phyloP scores from a whole-genome alignment of 2,888 invertebrate genomes.

The Andricus quercusramuli region DNA sequence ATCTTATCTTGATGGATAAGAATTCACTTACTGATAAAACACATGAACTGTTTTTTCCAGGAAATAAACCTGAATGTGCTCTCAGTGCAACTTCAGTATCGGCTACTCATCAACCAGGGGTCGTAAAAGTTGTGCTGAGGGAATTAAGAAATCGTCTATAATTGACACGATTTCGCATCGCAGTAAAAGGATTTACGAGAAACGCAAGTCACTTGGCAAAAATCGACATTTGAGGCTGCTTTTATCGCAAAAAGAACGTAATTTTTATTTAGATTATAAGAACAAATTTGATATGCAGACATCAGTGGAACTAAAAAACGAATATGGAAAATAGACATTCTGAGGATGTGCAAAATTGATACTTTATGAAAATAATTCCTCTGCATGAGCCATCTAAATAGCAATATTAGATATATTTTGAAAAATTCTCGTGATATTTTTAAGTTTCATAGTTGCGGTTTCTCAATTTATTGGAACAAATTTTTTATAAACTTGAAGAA shows the following conservation, averaged over 20 bases:
- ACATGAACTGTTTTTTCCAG: neutral
- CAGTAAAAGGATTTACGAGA: neutral
- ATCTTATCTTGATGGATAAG: no score
- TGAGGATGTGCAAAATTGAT: no score
- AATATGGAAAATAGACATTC: no score
- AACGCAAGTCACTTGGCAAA: neutral
- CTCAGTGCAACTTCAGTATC: neutral
- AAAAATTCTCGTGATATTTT: no score
- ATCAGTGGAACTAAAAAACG: no score
- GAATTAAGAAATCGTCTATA: neutral
- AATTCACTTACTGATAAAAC: neutral
- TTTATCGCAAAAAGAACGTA: neutral
- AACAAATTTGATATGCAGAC: no score
- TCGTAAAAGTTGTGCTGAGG: neutral
- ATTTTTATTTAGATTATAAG: neutral
- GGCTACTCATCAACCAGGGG: neutral
- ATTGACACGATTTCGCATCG: neutral
- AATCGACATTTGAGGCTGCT: neutral
- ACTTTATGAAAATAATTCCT: no score
- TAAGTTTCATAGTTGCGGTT: no score
- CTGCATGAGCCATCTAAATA: no score
- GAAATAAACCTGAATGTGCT: neutral
- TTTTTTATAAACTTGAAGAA: no score
- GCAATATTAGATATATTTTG: no score
- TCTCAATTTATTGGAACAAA: no score